Percentiles rank a stretch among this genome's conserved stretches.
Conservation (phyloP, 2,113 vertebrate species). For the Tragelaphus buxtoni region DNA sequence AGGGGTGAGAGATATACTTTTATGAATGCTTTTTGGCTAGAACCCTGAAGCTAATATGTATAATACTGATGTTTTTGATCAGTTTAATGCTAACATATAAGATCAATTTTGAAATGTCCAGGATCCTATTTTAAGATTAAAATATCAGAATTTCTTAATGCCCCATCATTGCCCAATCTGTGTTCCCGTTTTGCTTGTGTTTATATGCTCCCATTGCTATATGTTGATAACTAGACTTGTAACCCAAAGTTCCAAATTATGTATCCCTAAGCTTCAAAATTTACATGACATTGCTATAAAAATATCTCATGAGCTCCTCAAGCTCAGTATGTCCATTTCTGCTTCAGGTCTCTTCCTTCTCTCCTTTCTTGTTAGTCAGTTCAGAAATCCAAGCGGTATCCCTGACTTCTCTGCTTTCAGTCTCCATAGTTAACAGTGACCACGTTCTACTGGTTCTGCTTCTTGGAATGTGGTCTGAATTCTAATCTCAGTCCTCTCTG, state of each 20-base stretch:
- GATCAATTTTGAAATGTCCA: neutral
- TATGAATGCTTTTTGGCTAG: neutral
- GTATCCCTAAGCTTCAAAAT: neutral
- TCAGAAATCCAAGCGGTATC: neutral
- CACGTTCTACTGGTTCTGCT: neutral
- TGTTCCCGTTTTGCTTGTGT: neutral
- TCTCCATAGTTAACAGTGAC: neutral
- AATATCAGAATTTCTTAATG: neutral
- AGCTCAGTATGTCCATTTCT: neutral
- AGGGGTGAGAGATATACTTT: neutral
- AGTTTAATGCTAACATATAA: neutral
- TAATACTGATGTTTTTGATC: neutral
- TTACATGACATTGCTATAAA: neutral
- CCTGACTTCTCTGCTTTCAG: neutral
- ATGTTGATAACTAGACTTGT: neutral
- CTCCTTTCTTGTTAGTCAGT: neutral
- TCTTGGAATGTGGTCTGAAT: neutral
- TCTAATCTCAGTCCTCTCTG: neutral
- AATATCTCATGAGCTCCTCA: neutral
- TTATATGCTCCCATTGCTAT: neutral
- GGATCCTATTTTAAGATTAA: neutral
- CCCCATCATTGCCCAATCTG: neutral
- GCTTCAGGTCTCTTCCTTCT: neutral
- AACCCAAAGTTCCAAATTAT: neutral
- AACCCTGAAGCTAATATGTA: neutral